These are phyloP conservation scores for Habropoda laboriosa DNA, from an alignment of 1,140 invertebrate genomes.

Conservation along the genomic window DNA sequence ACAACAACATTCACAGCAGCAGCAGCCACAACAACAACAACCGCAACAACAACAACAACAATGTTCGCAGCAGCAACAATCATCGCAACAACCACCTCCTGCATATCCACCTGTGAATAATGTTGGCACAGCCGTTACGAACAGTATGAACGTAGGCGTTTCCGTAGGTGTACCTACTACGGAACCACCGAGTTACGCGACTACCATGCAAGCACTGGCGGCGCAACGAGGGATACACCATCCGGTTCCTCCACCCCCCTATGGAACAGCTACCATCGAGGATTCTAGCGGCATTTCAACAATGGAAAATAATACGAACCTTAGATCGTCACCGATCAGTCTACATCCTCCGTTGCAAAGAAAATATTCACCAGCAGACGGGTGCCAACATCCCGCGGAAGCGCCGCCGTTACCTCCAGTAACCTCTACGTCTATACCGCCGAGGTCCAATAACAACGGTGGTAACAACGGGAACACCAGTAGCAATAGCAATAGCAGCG, in stretches of 20 bases:
- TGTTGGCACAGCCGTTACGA: conserved; percentile 56
- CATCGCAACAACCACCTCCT: conserved; percentile 78
- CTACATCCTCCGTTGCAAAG: conserved; percentile 84
- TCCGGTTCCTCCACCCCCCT: conserved; percentile 88
- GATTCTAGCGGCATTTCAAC: conserved; percentile 81
- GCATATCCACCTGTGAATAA: conserved; percentile 74
- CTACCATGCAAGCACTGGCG: conserved; percentile 94
- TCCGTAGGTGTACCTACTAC: conserved; percentile 88
- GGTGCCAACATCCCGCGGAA: conserved; percentile 73
- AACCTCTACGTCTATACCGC: conserved; percentile 80
- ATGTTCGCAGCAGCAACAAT: conserved; percentile 82
- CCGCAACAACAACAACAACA: too few species aligned
- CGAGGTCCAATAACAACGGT: conserved; percentile 67
- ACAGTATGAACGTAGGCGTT: conserved; percentile 66
- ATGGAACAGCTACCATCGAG: conserved; percentile 81
- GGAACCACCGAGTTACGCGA: conserved; percentile 95
- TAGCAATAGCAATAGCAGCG: conserved; percentile 73
- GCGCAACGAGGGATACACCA: conserved; percentile 86
- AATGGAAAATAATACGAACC: conserved; percentile 79
- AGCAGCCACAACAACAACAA: conserved; percentile 79
- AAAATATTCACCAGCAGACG: conserved; percentile 85
- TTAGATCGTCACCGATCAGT: conserved; percentile 80
- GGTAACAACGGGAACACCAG: conserved; percentile 67
- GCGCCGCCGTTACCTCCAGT: conserved; percentile 77
- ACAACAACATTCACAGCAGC: conserved; percentile 85